Percentiles rank a stretch among this genome's conserved stretches.
Evolutionary conservation across 1,140 invertebrate species (phyloP).

Genomic region (Cotesia glomerata): DNA sequence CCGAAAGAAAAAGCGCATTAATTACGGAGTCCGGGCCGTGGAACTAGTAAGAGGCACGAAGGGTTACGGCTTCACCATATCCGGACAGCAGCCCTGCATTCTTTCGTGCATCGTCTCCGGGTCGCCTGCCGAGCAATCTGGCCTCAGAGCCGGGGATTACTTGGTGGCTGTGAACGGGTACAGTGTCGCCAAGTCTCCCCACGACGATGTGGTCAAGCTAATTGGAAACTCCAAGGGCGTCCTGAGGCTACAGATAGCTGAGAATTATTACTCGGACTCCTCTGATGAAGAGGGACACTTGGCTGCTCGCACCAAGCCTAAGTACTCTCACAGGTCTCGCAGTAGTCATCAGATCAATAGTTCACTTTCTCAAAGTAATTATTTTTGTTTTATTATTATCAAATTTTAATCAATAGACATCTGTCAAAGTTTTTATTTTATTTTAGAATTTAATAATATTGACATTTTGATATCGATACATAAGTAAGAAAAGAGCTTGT

Average conservation of each 20-base stretch:
- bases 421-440: too few relatives aligned
- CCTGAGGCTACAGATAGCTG: slow-evolving; percentile 83
- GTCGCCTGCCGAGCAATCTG: slow-evolving; percentile 84
- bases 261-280: slow-evolving; percentile 87
- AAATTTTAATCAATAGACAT: too few relatives aligned
- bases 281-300: slow-evolving; percentile 75
- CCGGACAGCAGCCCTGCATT: slow-evolving; percentile 90
- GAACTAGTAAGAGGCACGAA: slow-evolving; percentile 83
- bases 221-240: slow-evolving; percentile 84
- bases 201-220: slow-evolving; percentile 90
- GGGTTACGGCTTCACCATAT: slow-evolving; percentile 92
- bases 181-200: slow-evolving; percentile 85
- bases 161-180: slow-evolving; percentile 89
- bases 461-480: too few relatives aligned
- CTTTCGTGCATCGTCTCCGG: slow-evolving; percentile 85
- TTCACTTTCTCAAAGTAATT: neutral
- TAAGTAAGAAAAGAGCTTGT: too few relatives aligned
- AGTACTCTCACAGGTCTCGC: slow-evolving; percentile 68
- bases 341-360: slow-evolving; percentile 44
- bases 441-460: too few relatives aligned
- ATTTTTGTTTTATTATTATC: too few relatives aligned
- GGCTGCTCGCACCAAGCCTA: slow-evolving; percentile 66
- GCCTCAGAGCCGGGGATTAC: slow-evolving; percentile 88
- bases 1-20: slow-evolving; percentile 79
- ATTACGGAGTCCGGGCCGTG: slow-evolving; percentile 82